phyloP scores from a whole-genome alignment of 2,888 invertebrate genomes.

The Pseudococcus longispinus region DNA sequence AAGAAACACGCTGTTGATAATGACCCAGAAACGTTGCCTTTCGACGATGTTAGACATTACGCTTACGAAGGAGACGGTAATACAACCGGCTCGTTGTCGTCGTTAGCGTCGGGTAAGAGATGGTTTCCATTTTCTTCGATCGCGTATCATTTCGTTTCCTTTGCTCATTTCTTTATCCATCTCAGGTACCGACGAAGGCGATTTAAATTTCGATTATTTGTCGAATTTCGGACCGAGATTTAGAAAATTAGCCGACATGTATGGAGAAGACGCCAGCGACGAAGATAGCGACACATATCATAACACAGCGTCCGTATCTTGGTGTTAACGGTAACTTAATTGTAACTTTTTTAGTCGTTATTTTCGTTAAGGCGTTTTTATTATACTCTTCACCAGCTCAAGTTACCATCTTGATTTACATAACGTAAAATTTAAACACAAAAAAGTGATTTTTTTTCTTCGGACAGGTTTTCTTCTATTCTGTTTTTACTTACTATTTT shows the following conservation, averaged over 20 bases:
- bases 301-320: constrained; percentile 73
- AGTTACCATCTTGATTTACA: constrained; percentile 52
- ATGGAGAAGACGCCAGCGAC: constrained; percentile 86
- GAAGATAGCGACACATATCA: constrained; percentile 79
- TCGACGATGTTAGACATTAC: constrained; percentile 96
- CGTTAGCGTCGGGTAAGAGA: constrained; percentile 81
- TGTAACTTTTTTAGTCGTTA: constrained; percentile 34
- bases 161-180: background rate
- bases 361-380: background rate
- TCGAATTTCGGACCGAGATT: constrained; percentile 96
- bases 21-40: constrained; percentile 89
- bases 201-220: constrained; percentile 91
- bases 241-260: constrained; percentile 92
- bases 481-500: background rate
- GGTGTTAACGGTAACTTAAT: constrained; percentile 71
- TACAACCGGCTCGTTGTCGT: constrained; percentile 89
- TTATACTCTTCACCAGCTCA: constrained; percentile 50
- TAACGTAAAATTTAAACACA: constrained; percentile 8
- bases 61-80: constrained; percentile 98
- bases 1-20: constrained; percentile 90
- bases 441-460: constrained; percentile 47
- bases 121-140: constrained; percentile 3
- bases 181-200: constrained; percentile 86
- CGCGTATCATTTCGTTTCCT: background rate
- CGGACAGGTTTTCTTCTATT: background rate